Evolutionary conservation across 2,113 vertebrate species (phyloP).

Genomic region (Heterotilapia buettikoferi): DNA sequence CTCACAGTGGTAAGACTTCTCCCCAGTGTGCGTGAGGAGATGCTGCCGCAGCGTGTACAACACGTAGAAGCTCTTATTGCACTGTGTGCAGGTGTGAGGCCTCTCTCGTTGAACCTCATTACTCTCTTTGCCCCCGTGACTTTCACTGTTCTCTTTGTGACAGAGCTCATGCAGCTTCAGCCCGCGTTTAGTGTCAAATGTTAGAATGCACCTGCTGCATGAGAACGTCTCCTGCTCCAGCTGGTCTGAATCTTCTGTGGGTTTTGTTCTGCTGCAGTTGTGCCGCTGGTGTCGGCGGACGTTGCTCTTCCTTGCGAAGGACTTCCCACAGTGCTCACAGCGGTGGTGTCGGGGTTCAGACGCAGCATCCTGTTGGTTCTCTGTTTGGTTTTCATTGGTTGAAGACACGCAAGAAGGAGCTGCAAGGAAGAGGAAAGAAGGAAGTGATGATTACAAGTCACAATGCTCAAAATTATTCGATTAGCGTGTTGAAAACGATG

Average conservation of each 20-base stretch:
- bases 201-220: not conserved
- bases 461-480: not conserved
- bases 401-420: not conserved
- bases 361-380: not conserved
- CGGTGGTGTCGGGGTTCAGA: not conserved
- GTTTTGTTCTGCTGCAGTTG: not conserved
- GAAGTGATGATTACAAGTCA: not conserved
- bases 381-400: not conserved
- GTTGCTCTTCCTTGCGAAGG: not conserved
- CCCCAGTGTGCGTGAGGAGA: not conserved
- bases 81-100: not conserved
- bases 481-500: rapidly evolving
- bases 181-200: not conserved
- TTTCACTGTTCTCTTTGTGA: not conserved
- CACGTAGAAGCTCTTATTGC: not conserved
- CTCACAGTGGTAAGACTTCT: not conserved
- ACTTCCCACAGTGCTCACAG: not conserved
- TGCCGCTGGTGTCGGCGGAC: not conserved
- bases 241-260: rapidly evolving
- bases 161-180: not conserved
- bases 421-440: not conserved
- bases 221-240: not conserved
- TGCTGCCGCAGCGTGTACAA: not conserved
- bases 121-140: not conserved
- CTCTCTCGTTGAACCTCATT: not conserved